Conservation (phyloP, 2,113 vertebrate species). For the Myotis davidii region DNA sequence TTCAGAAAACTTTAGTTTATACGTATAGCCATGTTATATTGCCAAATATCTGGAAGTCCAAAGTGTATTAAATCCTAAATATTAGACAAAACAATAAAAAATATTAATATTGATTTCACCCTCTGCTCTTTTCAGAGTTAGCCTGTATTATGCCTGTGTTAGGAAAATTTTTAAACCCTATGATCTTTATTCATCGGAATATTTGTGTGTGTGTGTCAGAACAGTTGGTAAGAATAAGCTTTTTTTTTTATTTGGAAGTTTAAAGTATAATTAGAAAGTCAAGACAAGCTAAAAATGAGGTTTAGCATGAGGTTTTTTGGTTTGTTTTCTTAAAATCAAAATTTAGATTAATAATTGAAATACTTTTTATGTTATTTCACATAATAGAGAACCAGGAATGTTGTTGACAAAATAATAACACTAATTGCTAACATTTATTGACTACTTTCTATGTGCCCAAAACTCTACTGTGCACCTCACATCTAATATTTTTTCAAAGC, state of each 20-base stretch:
- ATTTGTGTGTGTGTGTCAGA: constrained; percentile 31
- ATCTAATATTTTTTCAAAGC: not conserved
- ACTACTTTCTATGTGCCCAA: not conserved
- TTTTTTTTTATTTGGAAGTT: constrained; percentile 49
- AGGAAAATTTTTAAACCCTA: constrained; percentile 32
- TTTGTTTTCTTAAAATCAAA: not conserved
- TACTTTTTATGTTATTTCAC: constrained; percentile 48
- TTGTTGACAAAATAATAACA: constrained; percentile 42
- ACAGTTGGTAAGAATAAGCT: constrained; percentile 46
- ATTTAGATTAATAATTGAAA: not conserved
- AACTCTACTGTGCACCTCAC: not conserved
- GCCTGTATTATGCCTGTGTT: not conserved
- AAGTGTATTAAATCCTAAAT: constrained; percentile 17
- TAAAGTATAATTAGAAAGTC: constrained; percentile 57
- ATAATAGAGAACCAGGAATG: not conserved
- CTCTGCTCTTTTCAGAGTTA: constrained; percentile 41
- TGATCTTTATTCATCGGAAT: constrained; percentile 51
- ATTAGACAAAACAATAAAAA: constrained; percentile 19
- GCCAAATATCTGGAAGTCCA: not conserved
- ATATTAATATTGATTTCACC: constrained; percentile 35
- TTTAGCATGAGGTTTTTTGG: constrained; percentile 6
- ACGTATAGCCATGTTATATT: not conserved
- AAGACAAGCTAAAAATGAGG: constrained; percentile 58
- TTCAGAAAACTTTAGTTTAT: not conserved
- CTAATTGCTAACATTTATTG: not conserved